Evolutionary conservation across 2,113 vertebrate species (phyloP).

Genomic region (Takifugu bimaculatus): DNA sequence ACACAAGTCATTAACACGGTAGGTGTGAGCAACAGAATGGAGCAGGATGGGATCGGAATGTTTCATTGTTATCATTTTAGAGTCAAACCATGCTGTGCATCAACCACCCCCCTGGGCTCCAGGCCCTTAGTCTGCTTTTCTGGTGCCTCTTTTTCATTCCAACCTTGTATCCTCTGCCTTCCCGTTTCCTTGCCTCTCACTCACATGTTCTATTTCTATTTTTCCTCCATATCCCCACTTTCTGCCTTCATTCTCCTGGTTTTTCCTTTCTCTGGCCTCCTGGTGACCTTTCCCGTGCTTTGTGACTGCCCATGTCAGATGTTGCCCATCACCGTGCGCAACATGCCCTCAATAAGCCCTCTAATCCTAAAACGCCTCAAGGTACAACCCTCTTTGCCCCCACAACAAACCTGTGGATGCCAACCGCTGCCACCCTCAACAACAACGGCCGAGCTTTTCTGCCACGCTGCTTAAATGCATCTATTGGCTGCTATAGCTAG

Average conservation of each 20-base stretch:
- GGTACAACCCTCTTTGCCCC: slow-evolving; percentile 83
- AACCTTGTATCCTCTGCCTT: slow-evolving; percentile 36
- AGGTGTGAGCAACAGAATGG: background rate
- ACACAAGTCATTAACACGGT: background rate
- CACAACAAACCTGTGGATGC: slow-evolving; percentile 39
- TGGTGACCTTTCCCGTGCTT: slow-evolving; percentile 82
- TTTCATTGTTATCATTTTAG: background rate
- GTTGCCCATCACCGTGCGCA: slow-evolving; percentile 96
- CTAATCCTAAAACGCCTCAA: slow-evolving; percentile 98
- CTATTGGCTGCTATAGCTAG: slow-evolving; percentile 32
- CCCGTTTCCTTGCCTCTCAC: slow-evolving; percentile 61
- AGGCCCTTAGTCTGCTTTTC: slow-evolving; percentile 57
- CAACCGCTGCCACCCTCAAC: slow-evolving; percentile 31
- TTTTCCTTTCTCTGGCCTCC: slow-evolving; percentile 71
- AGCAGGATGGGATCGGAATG: background rate
- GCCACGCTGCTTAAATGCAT: slow-evolving; percentile 40
- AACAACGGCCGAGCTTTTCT: slow-evolving; percentile 1
- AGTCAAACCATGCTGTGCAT: background rate
- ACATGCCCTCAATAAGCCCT: slow-evolving; percentile 91
- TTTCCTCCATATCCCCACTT: slow-evolving; percentile 60
- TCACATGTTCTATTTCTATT: slow-evolving; percentile 71
- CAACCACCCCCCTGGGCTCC: slow-evolving; percentile 17
- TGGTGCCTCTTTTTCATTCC: slow-evolving; percentile 42
- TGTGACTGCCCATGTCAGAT: slow-evolving; percentile 82
- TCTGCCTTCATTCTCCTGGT: slow-evolving; percentile 24